These are phyloP conservation scores for Caenorhabditis latens DNA, from an alignment of 1,140 invertebrate genomes.

Conservation along the genomic window DNA sequence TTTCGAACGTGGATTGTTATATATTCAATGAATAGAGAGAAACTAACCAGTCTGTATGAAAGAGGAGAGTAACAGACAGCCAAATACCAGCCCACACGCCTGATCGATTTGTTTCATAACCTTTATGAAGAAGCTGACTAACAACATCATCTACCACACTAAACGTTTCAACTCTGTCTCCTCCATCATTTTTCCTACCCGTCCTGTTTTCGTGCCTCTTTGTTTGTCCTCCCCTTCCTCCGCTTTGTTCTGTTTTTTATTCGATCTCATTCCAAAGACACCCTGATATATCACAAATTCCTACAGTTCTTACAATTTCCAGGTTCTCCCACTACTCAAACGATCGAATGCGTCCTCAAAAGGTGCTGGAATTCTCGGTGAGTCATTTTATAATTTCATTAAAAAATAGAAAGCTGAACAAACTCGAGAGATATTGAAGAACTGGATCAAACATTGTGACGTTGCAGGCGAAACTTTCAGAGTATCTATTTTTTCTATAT, in stretches of 20 bases:
- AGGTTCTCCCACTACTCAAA: slow-evolving; percentile 79
- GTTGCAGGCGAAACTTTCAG: no score
- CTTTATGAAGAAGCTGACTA: neutral
- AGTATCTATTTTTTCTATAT: no score
- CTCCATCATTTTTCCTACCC: neutral
- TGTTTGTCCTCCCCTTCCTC: neutral
- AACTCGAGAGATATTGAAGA: neutral
- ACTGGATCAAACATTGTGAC: no score
- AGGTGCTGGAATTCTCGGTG: slow-evolving; percentile 78
- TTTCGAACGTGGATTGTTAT: slow-evolving; percentile 33
- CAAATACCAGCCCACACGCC: neutral
- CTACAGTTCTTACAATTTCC: slow-evolving; percentile 62
- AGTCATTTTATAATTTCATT: neutral
- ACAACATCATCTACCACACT: neutral
- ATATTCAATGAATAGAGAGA: slow-evolving; percentile 16
- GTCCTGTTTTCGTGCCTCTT: slow-evolving; percentile 8
- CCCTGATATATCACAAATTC: neutral
- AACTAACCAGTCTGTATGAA: neutral
- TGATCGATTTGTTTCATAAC: slow-evolving; percentile 33
- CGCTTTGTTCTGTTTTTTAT: slow-evolving; percentile 23
- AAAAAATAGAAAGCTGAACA: neutral
- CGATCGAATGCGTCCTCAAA: slow-evolving; percentile 78
- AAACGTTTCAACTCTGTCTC: slow-evolving; percentile 38
- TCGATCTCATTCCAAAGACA: neutral
- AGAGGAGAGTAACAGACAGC: neutral